Base-by-base conservation (phyloP, 2,888 invertebrate species). In the Eustalomyia histrio region DNA sequence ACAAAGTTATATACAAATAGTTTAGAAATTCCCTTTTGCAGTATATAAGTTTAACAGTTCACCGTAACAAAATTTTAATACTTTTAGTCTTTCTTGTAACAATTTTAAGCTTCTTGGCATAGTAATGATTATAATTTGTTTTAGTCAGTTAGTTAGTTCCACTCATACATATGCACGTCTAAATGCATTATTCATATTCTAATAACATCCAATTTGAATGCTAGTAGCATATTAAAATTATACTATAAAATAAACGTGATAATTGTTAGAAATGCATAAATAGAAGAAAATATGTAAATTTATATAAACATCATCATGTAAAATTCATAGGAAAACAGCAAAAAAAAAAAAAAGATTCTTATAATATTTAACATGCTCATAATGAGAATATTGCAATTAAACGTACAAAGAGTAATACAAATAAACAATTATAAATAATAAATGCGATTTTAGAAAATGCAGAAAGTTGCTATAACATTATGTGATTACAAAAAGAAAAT, bases 51-150 rank as follows among this genome's bases (percentile, higher is more conserved):
- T n/a, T n/a, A n/a, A 2, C 3, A 8, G 35, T 35, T 35, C 8
- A 7, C 8, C 35, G 3, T 35, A 24, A 3, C 10, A 35, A 6
- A 35, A 7, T 5, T 35, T 10, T 35, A 35, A 6, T 35, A 10
- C 35, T 24, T 24, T 35, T 7, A 6, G 8, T 5, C 35, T 35
- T 35, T 6, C 35, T 35, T 8, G 3, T 35, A 35, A 50, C 53
- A 29, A 61, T 33, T 63, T 52, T 58, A 35, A 47, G 60, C 68
- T 65, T 50, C 68, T 76, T 73, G 58, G 52, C 58, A 68, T 64
- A 53, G 52, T 76, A 80, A 76, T 80, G 76, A 69, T 73, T 80
- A 55, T 74, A 80, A 73, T 69, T 76, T 60, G 64, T 73, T 74
- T n/a, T n/a, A n/a, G n/a, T n/a, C n/a, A n/a, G n/a, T 61, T 53